Evolutionary conservation across 2,113 vertebrate species (phyloP).

Genomic region (Trichomycterus rosablanca): DNA sequence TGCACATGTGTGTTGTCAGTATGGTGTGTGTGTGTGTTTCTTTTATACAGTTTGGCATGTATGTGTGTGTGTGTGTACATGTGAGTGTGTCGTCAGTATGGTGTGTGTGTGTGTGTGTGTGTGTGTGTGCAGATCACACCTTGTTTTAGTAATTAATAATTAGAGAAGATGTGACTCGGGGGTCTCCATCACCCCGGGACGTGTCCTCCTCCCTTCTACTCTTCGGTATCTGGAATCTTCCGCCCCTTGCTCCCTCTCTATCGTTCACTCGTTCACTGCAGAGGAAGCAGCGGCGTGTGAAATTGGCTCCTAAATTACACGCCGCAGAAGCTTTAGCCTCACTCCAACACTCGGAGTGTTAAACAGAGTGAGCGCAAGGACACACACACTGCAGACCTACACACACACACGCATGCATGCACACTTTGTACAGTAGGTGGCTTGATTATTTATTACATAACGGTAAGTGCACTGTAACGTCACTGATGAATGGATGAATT

Average conservation of each 20-base stretch:
- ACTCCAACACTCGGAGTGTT: slow-evolving; percentile 58
- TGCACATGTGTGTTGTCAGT: background rate
- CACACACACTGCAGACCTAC: slow-evolving; percentile 10
- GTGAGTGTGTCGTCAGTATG: background rate
- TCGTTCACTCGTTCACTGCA: slow-evolving; percentile 56
- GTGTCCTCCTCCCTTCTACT: slow-evolving; percentile 21
- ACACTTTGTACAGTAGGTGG: background rate
- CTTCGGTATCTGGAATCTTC: slow-evolving; percentile 28
- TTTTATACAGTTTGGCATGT: background rate
- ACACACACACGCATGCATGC: background rate
- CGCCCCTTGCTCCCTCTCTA: slow-evolving; percentile 17
- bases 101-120: slow-evolving; percentile 1
- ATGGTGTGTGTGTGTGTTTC: background rate
- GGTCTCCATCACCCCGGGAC: slow-evolving; percentile 23
- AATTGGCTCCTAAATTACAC: slow-evolving; percentile 86
- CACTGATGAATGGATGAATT: background rate
- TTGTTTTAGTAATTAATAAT: slow-evolving; percentile 40
- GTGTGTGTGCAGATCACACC: slow-evolving; percentile 20
- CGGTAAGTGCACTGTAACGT: background rate
- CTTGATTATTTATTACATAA: background rate
- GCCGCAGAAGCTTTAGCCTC: slow-evolving; percentile 59
- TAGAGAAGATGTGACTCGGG: slow-evolving; percentile 8
- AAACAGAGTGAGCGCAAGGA: slow-evolving; percentile 63
- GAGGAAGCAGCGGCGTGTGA: slow-evolving; percentile 88
- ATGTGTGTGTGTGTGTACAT: slow-evolving; percentile 17